Percentiles rank a stretch among this genome's conserved stretches.
phyloP scores from a whole-genome alignment of 1,140 invertebrate genomes.

The Pogonognathellus flavescens region DNA sequence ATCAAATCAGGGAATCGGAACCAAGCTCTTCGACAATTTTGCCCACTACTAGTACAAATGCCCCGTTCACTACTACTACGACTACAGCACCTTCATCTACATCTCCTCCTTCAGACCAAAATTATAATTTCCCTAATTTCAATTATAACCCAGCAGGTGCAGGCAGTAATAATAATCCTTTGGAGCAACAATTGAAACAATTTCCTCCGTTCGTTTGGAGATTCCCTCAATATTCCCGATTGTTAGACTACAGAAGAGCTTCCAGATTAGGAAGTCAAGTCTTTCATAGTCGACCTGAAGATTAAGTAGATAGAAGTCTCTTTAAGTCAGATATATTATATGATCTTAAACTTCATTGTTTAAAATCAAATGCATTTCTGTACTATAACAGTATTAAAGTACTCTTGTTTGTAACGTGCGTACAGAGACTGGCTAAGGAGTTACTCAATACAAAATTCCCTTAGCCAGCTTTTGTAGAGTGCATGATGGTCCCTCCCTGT shows the following conservation, averaged over 20 bases:
- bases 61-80: neutral
- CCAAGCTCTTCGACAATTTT: neutral
- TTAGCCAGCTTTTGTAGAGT: too few relatives aligned
- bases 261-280: neutral
- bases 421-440: too few relatives aligned
- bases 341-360: too few relatives aligned
- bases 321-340: too few relatives aligned
- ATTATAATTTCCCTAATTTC: slow-evolving; percentile 25
- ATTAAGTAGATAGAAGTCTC: too few relatives aligned
- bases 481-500: too few relatives aligned
- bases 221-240: neutral
- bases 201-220: slow-evolving; percentile 11
- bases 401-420: too few relatives aligned
- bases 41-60: neutral
- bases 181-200: slow-evolving; percentile 13
- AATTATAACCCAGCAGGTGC: neutral
- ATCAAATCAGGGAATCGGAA: neutral
- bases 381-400: too few relatives aligned
- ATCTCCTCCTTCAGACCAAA: neutral
- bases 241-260: neutral
- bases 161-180: too few relatives aligned
- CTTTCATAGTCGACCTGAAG: neutral
- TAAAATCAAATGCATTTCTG: neutral
- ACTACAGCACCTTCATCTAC: neutral
- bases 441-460: too few relatives aligned